Percentiles rank a stretch among this genome's conserved stretches.
Conservation (phyloP, 2,888 invertebrate species). For the Osmoderma eremita region DNA sequence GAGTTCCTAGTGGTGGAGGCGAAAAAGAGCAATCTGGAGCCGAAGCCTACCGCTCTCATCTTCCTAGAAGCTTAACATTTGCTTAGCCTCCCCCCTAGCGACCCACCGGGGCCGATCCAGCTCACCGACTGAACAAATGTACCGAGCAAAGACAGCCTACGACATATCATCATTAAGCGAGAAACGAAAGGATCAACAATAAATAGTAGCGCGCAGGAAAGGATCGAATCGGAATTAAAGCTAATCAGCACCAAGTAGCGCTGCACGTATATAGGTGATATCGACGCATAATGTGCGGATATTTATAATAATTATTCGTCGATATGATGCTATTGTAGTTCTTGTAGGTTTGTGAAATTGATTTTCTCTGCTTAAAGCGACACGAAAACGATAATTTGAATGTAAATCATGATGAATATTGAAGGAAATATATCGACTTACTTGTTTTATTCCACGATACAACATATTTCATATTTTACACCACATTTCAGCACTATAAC, state of each 20-base stretch:
- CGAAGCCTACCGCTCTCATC: conserved; percentile 89
- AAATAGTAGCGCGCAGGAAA: neutral
- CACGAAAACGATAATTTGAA: too few relatives aligned
- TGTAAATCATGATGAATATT: too few relatives aligned
- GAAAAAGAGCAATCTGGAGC: conserved; percentile 90
- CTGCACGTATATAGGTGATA: neutral
- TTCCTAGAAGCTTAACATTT: conserved; percentile 93
- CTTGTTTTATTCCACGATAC: too few relatives aligned
- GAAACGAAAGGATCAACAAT: neutral
- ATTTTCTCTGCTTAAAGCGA: conserved; percentile 42
- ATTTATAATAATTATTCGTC: neutral
- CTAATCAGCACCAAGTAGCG: too few relatives aligned
- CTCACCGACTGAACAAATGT: conserved; percentile 68
- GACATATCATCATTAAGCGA: conserved; percentile 40
- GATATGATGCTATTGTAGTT: conserved; percentile 35
- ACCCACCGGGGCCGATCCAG: conserved; percentile 73
- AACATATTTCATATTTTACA: too few relatives aligned
- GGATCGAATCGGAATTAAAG: neutral
- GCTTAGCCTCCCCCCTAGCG: conserved; percentile 87
- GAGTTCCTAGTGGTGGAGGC: conserved; percentile 94
- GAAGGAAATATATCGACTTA: too few relatives aligned
- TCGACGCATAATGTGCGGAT: conserved; percentile 2
- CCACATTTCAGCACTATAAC: too few relatives aligned
- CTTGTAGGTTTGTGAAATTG: conserved; percentile 40
- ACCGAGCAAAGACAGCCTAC: conserved; percentile 25